Percentiles rank a stretch among this genome's conserved stretches.
phyloP scores from a whole-genome alignment of 2,888 invertebrate genomes.

The Cheilosia vernalis region DNA sequence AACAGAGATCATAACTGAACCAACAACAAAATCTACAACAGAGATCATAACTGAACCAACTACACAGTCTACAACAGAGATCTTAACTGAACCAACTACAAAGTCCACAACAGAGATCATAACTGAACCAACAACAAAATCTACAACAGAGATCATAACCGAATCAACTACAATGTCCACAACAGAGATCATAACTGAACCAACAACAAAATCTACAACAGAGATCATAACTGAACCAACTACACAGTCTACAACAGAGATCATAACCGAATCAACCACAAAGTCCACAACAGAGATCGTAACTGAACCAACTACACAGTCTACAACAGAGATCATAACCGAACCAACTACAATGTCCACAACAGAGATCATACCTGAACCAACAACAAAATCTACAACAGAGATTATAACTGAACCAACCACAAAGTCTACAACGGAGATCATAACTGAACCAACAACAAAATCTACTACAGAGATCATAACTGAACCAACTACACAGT shows the following conservation, averaged over 20 bases:
- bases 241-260: neutral
- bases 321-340: neutral
- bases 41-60: too few relatives aligned
- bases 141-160: neutral
- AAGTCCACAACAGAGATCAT: neutral
- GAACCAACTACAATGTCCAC: neutral
- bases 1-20: neutral
- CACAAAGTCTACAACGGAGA: neutral
- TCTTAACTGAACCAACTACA: neutral
- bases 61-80: neutral
- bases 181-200: too few relatives aligned
- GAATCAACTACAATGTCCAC: neutral
- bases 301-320: neutral
- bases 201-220: too few relatives aligned
- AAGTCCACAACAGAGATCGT: neutral
- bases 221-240: neutral
- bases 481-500: neutral
- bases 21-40: too few relatives aligned
- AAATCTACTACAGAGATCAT: too few relatives aligned
- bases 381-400: neutral
- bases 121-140: neutral
- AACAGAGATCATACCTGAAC: neutral
- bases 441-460: neutral
- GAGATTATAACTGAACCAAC: neutral
- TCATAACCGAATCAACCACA: neutral